phyloP scores from a whole-genome alignment of 2,113 vertebrate genomes.

The Cephalopholis sonnerati region DNA sequence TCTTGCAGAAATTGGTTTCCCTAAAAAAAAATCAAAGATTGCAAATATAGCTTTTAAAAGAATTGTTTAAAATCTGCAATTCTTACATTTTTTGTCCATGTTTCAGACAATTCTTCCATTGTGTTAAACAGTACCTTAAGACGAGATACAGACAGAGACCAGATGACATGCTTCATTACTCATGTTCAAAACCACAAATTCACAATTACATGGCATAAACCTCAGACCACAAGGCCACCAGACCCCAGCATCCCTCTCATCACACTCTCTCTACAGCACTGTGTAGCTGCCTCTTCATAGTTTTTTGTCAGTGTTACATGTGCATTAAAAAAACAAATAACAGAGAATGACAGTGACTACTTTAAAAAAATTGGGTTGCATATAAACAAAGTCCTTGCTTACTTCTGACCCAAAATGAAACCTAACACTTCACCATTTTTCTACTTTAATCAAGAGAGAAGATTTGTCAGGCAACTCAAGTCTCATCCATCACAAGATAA shows the following conservation, averaged over 20 bases:
- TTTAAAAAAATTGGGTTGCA: no score
- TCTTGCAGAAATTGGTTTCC: background rate
- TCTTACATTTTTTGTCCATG: background rate
- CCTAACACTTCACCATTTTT: no score
- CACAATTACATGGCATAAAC: conserved; percentile 27
- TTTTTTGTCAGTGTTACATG: background rate
- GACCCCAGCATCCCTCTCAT: conserved; percentile 3
- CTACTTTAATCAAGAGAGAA: background rate
- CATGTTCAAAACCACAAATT: conserved; percentile 41
- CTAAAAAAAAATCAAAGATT: background rate
- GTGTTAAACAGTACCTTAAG: background rate
- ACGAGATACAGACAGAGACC: conserved; percentile 1
- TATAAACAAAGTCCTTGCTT: no score
- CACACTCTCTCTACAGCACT: background rate
- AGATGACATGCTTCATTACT: conserved; percentile 1
- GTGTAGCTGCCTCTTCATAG: background rate
- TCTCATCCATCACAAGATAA: background rate
- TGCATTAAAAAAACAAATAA: background rate
- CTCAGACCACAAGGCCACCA: conserved; percentile 3
- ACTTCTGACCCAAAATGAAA: no score
- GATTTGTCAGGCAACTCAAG: background rate
- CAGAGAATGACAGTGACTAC: no score
- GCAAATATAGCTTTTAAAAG: background rate
- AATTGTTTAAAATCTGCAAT: background rate
- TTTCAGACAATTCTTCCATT: background rate